phyloP scores from a whole-genome alignment of 1,140 invertebrate genomes.

The Sitodiplosis mosellana region DNA sequence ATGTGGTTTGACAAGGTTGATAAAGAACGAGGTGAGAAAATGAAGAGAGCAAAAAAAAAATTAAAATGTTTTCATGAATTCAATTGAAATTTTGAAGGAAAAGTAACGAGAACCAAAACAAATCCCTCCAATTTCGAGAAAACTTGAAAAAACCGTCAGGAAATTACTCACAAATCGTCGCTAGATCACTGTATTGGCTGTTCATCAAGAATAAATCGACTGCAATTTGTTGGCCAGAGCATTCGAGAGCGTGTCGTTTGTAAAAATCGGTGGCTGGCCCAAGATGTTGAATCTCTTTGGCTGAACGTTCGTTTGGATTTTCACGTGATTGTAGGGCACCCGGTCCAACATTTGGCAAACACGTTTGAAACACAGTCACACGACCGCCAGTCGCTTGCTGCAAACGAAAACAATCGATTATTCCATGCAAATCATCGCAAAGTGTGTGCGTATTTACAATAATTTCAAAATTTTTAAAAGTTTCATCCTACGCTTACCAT shows the following conservation, averaged over 20 bases:
- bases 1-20: too few species aligned
- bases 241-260: slow-evolving; percentile 89
- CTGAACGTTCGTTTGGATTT: slow-evolving; percentile 64
- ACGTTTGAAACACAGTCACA: slow-evolving; percentile 84
- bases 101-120: too few species aligned
- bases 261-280: slow-evolving; percentile 97
- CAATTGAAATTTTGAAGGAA: too few species aligned
- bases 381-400: slow-evolving; percentile 82
- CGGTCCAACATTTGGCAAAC: slow-evolving; percentile 78
- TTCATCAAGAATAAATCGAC: slow-evolving; percentile 92
- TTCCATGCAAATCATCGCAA: too few species aligned
- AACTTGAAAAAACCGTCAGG: too few species aligned
- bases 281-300: slow-evolving; percentile 62
- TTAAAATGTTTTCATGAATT: not conserved
- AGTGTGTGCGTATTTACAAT: too few species aligned
- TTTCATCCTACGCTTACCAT: slow-evolving; percentile 52
- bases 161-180: slow-evolving; percentile 62
- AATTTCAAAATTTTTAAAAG: too few species aligned
- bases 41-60: slow-evolving; percentile 1
- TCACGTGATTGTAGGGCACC: slow-evolving; percentile 72
- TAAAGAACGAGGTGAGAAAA: too few species aligned
- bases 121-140: too few species aligned
- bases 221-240: slow-evolving; percentile 88
- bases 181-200: slow-evolving; percentile 83
- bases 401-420: slow-evolving; percentile 14